Evolutionary conservation across 1,140 invertebrate genomes (phyloP), one percentile per base, ranked within the genome.

Genomic region (Physella acuta): DNA sequence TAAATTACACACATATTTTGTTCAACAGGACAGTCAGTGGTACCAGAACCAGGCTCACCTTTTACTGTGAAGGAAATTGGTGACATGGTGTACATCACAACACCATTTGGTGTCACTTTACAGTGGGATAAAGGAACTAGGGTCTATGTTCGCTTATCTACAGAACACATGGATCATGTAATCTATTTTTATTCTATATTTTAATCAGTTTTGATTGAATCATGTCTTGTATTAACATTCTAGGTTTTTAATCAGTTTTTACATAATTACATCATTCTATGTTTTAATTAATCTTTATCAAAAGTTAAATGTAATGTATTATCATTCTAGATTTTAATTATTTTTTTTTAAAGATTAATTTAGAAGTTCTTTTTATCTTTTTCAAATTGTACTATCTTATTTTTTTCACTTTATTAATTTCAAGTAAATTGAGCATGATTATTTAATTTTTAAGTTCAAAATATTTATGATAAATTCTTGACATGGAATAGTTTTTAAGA

Each of bases 111-210:
- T 26, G 80, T 95, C 34, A 90, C 90, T 39, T 75, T 96, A 0
- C 91, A 93, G 76, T 96, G 94, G 94, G 94, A 97, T 81, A 89
- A 89, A 77, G 91, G 90, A 14, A 93, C 93, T 0, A 86, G 92
- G 67, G 89, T 94, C 0, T 93, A 94, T 77, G 86, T 95, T 0
- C 91, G 89, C 80, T 92, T 51, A 88, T 91, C 77, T 88, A 78
- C 77, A 20, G 64, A 79, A 49, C 78, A 80, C 68, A 75, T 63
- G 78, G 87, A 88, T 44, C 89, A 89, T 80, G 90, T 91, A 79
- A 83, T 73, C n/a, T n/a, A n/a, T n/a, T n/a, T n/a, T n/a, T n/a
- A n/a, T n/a, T n/a, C n/a, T n/a, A n/a, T n/a, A n/a, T n/a, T n/a
- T n/a, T n/a, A n/a, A n/a, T n/a, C n/a, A n/a, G n/a, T n/a, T n/a